Percentiles rank a stretch among this genome's conserved stretches.
These are phyloP conservation scores for Hippocampus comes DNA, from an alignment of 2,113 vertebrate species.

Conservation along the genomic window DNA sequence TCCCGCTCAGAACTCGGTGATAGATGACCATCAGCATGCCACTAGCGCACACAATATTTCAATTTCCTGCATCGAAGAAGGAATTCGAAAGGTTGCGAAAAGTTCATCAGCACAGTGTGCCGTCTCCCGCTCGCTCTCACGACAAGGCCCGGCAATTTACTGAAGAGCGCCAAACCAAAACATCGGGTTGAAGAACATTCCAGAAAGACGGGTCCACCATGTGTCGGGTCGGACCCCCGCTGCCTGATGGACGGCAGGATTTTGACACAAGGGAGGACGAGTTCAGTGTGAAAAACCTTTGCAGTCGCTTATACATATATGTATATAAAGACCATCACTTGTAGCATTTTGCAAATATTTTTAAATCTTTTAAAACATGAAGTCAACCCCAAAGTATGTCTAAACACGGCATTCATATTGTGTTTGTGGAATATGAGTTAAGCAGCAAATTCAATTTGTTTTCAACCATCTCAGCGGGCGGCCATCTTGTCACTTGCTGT, in stretches of 20 bases:
- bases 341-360: too few species aligned
- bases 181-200: constrained; percentile 80
- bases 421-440: too few species aligned
- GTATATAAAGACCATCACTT: not conserved
- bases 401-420: too few species aligned
- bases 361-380: too few species aligned
- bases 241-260: constrained; percentile 36
- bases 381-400: too few species aligned
- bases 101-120: constrained; percentile 93
- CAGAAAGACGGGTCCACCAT: constrained; percentile 50
- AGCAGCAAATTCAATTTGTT: too few species aligned
- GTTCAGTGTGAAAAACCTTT: not conserved
- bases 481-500: too few species aligned
- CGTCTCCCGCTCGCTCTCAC: constrained; percentile 67
- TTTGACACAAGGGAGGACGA: constrained; percentile 15
- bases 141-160: constrained; percentile 63
- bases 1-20: constrained; percentile 72
- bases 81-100: constrained; percentile 85
- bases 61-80: constrained; percentile 87
- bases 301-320: not conserved
- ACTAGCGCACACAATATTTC: constrained; percentile 89
- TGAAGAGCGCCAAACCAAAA: constrained; percentile 81
- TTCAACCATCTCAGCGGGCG: too few species aligned
- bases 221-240: constrained; percentile 56
- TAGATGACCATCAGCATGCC: constrained; percentile 83